Evolutionary conservation across 2,797 vertebrate species (phyloP).

Genomic region (Phoebastria nigripes): DNA sequence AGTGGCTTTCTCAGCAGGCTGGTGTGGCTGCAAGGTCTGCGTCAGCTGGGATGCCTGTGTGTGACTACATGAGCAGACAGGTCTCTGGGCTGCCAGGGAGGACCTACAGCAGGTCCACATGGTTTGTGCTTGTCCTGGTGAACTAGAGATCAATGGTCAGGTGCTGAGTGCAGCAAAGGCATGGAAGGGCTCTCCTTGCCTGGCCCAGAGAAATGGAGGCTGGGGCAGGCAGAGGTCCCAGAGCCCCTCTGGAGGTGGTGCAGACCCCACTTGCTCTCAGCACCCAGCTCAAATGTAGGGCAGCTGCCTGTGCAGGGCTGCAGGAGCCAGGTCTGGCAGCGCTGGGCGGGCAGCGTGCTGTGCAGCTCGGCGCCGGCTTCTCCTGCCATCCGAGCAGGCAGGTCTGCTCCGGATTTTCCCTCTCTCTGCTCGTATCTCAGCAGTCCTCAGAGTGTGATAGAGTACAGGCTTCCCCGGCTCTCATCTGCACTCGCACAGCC

Average conservation of each 20-base stretch:
- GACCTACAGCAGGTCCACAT: neutral
- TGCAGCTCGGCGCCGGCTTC: accelerated
- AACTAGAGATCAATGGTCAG: accelerated
- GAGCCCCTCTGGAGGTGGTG: neutral
- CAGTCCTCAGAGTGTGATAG: neutral
- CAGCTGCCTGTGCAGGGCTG: neutral
- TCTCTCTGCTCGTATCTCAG: neutral
- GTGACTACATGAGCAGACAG: too few species aligned
- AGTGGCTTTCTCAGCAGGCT: neutral
- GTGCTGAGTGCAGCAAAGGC: neutral
- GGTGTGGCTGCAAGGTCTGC: neutral
- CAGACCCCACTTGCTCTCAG: neutral
- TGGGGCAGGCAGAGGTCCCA: neutral
- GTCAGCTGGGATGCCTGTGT: accelerated
- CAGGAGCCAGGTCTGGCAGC: too few species aligned
- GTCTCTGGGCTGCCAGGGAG: neutral
- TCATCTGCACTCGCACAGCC: neutral
- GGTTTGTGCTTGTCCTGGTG: neutral
- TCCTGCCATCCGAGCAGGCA: neutral
- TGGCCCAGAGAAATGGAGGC: neutral
- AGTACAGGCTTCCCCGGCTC: neutral
- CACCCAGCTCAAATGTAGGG: neutral
- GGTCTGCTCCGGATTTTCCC: neutral
- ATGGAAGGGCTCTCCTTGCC: neutral
- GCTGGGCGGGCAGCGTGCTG: neutral